Percentiles rank a stretch among this genome's conserved stretches.
Evolutionary conservation across 2,888 invertebrate species (phyloP).

Genomic region (Muschampia plurimacula): DNA sequence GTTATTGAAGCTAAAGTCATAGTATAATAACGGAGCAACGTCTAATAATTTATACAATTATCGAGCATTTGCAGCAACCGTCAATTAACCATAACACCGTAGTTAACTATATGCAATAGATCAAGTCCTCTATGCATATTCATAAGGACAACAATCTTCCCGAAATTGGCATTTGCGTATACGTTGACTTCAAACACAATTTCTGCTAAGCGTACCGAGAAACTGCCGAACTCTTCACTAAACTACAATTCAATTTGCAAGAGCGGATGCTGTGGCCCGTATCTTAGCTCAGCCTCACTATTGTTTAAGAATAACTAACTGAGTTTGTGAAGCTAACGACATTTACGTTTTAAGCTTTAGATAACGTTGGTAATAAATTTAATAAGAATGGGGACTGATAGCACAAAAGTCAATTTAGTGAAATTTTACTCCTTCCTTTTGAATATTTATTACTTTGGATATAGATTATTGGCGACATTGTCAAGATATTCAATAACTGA

Average conservation of each 20-base stretch:
- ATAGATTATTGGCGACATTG: no score
- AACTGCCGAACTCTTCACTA: constrained; percentile 34
- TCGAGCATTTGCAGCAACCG: neutral
- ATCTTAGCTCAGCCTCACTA: constrained; percentile 22
- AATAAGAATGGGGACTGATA: neutral
- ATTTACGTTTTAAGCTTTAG: constrained; percentile 11
- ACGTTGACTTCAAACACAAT: constrained; percentile 31
- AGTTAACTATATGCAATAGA: constrained; percentile 10
- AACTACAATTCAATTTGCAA: constrained; percentile 37
- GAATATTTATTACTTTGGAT: no score
- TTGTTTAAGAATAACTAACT: constrained; percentile 32
- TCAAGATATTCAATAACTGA: no score
- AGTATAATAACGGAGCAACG: neutral
- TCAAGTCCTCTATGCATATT: constrained; percentile 12
- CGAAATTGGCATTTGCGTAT: constrained; percentile 10
- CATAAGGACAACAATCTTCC: constrained; percentile 27
- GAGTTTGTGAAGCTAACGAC: constrained; percentile 24
- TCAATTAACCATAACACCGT: neutral
- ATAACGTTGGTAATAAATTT: neutral
- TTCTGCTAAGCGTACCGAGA: constrained; percentile 34
- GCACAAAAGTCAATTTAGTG: neutral
- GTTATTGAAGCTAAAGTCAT: no score
- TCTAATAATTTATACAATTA: neutral
- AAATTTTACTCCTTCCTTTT: no score
- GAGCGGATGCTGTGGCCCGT: constrained; percentile 30